These are phyloP conservation scores for Araneus ventricosus DNA, from an alignment of 1,140 invertebrate genomes.

Conservation along the genomic window DNA sequence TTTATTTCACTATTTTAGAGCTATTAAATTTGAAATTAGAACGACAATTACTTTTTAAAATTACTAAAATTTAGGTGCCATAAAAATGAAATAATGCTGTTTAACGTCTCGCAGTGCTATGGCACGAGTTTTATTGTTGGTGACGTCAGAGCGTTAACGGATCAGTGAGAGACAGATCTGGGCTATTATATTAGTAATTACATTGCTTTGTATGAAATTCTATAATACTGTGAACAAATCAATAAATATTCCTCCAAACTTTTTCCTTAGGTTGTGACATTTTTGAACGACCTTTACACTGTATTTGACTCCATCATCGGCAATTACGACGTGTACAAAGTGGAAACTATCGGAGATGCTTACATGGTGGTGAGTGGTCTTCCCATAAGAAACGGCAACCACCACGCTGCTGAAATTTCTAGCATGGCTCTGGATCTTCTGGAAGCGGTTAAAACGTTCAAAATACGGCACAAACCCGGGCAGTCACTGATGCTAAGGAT, in stretches of 20 bases:
- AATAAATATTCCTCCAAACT: background rate
- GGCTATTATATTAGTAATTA: too few relatives aligned
- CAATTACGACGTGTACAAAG: conserved; percentile 98
- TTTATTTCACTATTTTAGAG: too few relatives aligned
- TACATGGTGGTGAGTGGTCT: conserved; percentile 88
- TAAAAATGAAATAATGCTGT: too few relatives aligned
- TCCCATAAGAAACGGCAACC: conserved; percentile 92
- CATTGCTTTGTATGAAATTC: background rate
- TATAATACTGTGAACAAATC: background rate
- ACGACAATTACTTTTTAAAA: too few relatives aligned
- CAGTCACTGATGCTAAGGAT: conserved; percentile 95
- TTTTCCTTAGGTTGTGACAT: conserved; percentile 88
- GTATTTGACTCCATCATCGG: conserved; percentile 96
- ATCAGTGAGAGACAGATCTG: too few relatives aligned
- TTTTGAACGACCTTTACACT: conserved; percentile 97
- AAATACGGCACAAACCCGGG: conserved; percentile 93
- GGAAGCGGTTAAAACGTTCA: conserved; percentile 92
- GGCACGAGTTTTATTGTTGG: too few relatives aligned
- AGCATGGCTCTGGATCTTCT: conserved; percentile 96
- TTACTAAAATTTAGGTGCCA: too few relatives aligned
- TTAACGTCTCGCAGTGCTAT: too few relatives aligned
- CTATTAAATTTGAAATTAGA: too few relatives aligned
- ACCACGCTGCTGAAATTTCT: conserved; percentile 96
- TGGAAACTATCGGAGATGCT: conserved; percentile 93
- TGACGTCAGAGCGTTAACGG: too few relatives aligned